A percentile compares a stretch with the other conserved stretches of the same genome.
These are phyloP conservation scores for Tineola bisselliella DNA, from an alignment of 2,888 invertebrate genomes.

Conservation along the genomic window DNA sequence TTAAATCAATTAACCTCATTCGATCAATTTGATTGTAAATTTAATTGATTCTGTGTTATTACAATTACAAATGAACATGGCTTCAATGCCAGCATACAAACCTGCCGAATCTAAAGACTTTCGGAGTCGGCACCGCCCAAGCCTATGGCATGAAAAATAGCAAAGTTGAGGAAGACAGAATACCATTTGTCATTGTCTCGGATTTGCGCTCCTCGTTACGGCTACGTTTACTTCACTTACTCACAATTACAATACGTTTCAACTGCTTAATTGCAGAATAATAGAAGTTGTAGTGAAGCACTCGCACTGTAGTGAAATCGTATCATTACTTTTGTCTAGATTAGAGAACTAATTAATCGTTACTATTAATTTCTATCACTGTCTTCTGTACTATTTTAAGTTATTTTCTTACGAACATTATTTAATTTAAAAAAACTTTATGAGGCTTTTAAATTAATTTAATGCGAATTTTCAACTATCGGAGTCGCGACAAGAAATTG, in stretches of 20 bases:
- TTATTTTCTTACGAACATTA: too few species aligned
- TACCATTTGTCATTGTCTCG: neutral
- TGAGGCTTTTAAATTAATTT: too few species aligned
- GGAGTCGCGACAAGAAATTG: too few species aligned
- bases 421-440: too few species aligned
- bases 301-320: neutral
- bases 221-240: neutral
- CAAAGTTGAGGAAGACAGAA: slow-evolving; percentile 1
- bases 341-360: neutral
- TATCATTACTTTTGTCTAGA: neutral
- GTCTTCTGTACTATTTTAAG: too few species aligned
- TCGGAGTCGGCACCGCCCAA: neutral
- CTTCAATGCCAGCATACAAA: neutral
- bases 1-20: too few species aligned
- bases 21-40: too few species aligned
- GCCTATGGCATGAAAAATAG: neutral
- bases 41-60: too few species aligned
- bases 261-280: neutral
- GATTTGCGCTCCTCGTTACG: neutral
- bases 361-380: neutral
- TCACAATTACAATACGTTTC: neutral
- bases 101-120: neutral
- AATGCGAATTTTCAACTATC: too few species aligned
- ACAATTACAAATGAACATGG: neutral
- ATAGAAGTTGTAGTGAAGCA: neutral